Base-by-base conservation (phyloP, 2,797 vertebrate species). In the Sebastolobus altivelis region DNA sequence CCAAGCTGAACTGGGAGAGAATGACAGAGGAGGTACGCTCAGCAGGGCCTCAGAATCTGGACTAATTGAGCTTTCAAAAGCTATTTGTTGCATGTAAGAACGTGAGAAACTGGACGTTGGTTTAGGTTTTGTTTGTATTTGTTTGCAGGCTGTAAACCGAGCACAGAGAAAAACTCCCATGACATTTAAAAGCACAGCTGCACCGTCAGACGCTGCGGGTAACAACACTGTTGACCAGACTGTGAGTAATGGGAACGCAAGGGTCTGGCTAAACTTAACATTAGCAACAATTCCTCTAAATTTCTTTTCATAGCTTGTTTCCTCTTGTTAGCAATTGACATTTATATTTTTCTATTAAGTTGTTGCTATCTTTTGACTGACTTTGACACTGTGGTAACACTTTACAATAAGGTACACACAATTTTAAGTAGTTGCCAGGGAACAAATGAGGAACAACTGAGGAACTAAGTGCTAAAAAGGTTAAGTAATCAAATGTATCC, bases 1-100 rank as follows among this genome's bases (percentile, higher is more conserved):
- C 96, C 61, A 95, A 82, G 3, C 91, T 97, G 56, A 92, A 98
- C 31, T 97, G 97, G 97, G 92, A 93, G 82, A 95, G 84, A 72
- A 95, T 96, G 52, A 95, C 96, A 4, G 89, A 89, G 33, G 85
- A 93, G 88, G 91, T 93, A 63, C 12, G 66, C 18, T 74, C 65
- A 49, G 63, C 43, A 29, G 18, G 9, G 40, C 14, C 14, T 65
- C 63, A 29, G 22, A 5, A 29, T 43, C 16, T 29, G 16, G 65
- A 49, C 7, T 58, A 13, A 58, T 58, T 27, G 25, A 13, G 54
- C 38, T 43, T 65, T 65, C 38, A 10, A 43, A 40, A 43, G 4
- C 22, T 43, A 40, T 46, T 69, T 61, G 2, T 49, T 16, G 7
- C 4, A 14, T 46, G 38, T 20, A 65, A 65, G 8, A 6, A 29